Percentiles rank a stretch among this genome's conserved stretches.
These are phyloP conservation scores for Baronia brevicornis DNA, from an alignment of 2,888 invertebrate genomes.

Conservation along the genomic window DNA sequence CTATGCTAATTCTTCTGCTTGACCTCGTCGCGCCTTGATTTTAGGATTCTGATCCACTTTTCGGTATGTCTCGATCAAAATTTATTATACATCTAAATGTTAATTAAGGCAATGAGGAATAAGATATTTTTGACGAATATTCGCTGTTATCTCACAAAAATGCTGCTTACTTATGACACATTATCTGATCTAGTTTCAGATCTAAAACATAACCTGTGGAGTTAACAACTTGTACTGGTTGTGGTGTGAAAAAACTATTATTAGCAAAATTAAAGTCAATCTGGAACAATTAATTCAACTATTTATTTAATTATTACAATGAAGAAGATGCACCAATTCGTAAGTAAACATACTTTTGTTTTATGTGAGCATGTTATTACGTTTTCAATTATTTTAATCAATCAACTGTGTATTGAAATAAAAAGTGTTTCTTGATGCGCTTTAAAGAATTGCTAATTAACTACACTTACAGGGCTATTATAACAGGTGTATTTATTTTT, in stretches of 20 bases:
- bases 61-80: constrained; percentile 57
- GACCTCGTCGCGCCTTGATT: constrained; percentile 62
- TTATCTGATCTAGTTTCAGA: constrained; percentile 62
- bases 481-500: too few relatives aligned
- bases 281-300: constrained; percentile 3
- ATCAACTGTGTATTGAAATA: constrained; percentile 9
- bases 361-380: constrained; percentile 8
- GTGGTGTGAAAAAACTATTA: constrained; percentile 24
- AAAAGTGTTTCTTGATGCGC: constrained; percentile 1
- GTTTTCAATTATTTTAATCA: constrained; percentile 9
- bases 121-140: constrained; percentile 45
- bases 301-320: constrained; percentile 15
- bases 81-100: constrained; percentile 65
- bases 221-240: constrained; percentile 36
- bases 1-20: constrained; percentile 52
- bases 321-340: constrained; percentile 36
- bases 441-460: not conserved
- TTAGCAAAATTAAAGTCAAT: constrained; percentile 12
- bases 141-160: constrained; percentile 40
- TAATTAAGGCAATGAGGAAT: constrained; percentile 61
- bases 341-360: constrained; percentile 31
- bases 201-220: constrained; percentile 45
- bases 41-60: constrained; percentile 59
- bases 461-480: too few relatives aligned
- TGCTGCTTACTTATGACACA: constrained; percentile 41